Conservation (phyloP, 2,797 vertebrate species). For the Phataginus tetradactyla region DNA sequence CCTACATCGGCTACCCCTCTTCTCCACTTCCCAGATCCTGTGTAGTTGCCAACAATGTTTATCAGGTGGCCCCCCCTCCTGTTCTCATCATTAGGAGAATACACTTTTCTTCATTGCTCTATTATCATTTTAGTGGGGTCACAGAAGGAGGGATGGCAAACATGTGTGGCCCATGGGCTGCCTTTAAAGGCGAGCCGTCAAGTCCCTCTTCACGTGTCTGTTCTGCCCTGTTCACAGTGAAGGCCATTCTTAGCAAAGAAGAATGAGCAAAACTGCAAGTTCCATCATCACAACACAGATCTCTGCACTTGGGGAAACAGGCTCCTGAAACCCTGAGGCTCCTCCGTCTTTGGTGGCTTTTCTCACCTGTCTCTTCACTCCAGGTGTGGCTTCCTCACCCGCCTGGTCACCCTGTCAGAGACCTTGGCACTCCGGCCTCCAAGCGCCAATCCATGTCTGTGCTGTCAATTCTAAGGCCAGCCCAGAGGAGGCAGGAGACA, state of each 20-base stretch:
- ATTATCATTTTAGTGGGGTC: not conserved
- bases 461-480: not conserved
- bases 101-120: not conserved
- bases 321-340: not conserved
- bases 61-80: not conserved
- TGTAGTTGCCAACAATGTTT: not conserved
- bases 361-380: not conserved
- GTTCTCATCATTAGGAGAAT: not conserved
- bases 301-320: not conserved
- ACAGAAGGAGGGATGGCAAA: not conserved
- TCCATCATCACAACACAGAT: not conserved
- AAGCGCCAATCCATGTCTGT: not conserved
- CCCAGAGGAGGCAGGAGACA: not conserved
- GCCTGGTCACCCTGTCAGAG: not conserved
- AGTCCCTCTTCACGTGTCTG: not conserved
- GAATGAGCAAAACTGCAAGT: not conserved
- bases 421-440: not conserved
- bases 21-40: not conserved
- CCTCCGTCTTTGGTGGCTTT: not conserved
- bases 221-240: not conserved
- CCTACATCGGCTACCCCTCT: too few species aligned
- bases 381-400: not conserved
- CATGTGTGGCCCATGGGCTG: rapidly evolving
- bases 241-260: not conserved
- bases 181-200: not conserved